Evolutionary conservation across 2,113 vertebrate species (phyloP).

Genomic region (Corythoichthys intestinalis): DNA sequence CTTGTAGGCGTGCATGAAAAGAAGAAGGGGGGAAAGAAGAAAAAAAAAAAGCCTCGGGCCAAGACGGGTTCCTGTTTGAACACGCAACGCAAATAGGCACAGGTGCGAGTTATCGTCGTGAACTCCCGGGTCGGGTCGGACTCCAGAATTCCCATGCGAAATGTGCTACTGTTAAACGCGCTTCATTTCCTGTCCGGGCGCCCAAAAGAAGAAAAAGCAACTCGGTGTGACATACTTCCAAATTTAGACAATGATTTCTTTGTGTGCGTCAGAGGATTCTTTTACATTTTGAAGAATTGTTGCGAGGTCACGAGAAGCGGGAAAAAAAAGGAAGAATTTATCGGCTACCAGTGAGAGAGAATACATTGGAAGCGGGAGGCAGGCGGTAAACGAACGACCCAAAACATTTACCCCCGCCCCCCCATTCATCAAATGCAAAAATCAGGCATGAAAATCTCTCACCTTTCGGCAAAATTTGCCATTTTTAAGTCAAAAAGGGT

Average conservation of each 20-base stretch:
- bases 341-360: no score
- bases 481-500: no score
- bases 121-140: not conserved
- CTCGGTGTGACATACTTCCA: not conserved
- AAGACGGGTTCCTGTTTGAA: not conserved
- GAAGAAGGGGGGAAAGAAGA: not conserved
- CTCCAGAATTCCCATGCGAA: no score
- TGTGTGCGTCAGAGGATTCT: not conserved
- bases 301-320: no score
- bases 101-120: not conserved
- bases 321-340: no score
- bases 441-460: no score
- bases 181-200: not conserved
- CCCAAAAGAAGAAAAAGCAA: not conserved
- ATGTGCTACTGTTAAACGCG: no score
- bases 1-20: not conserved
- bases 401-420: no score
- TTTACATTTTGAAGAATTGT: not conserved
- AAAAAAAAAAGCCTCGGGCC: not conserved
- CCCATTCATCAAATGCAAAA: no score
- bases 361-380: no score
- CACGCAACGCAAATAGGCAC: conserved; percentile 5
- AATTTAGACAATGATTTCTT: not conserved
- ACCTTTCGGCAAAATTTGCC: no score
- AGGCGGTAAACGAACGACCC: no score